Evolutionary conservation across 2,113 vertebrate species (phyloP).

Genomic region (Willisornis vidua): DNA sequence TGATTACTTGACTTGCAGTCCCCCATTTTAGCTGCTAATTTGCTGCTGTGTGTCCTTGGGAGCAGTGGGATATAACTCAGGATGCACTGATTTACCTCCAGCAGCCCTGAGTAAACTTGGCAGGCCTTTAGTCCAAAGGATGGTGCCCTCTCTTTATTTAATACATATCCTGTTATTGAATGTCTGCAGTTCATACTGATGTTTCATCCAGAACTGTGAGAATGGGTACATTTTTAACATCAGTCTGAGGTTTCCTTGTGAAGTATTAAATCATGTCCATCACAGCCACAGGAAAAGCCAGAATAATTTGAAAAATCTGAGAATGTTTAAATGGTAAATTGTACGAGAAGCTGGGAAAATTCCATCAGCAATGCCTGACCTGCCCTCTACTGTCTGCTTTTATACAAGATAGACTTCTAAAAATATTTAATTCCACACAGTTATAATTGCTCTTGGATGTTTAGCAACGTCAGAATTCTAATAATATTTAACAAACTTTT

Average conservation of each 20-base stretch:
- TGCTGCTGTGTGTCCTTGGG: background rate
- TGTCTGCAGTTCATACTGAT: background rate
- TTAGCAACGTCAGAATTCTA: background rate
- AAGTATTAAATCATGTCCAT: background rate
- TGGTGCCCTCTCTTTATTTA: background rate
- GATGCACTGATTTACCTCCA: background rate
- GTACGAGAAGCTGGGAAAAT: background rate
- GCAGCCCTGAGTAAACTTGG: background rate
- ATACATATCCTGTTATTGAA: background rate
- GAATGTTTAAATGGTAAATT: background rate
- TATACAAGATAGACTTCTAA: background rate
- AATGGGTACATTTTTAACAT: background rate
- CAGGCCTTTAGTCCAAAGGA: background rate
- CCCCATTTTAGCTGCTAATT: background rate
- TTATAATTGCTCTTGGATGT: background rate
- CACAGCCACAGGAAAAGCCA: background rate
- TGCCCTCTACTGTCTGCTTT: constrained; percentile 4
- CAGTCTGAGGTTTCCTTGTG: background rate
- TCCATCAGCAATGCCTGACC: background rate
- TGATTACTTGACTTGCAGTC: background rate
- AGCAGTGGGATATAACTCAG: background rate
- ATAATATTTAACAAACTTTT: background rate
- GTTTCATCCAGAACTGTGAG: background rate
- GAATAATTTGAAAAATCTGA: background rate
- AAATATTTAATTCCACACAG: background rate